Evolutionary conservation across 2,797 vertebrate genomes (phyloP).

Genomic region (Coccyzus lansbergi): DNA sequence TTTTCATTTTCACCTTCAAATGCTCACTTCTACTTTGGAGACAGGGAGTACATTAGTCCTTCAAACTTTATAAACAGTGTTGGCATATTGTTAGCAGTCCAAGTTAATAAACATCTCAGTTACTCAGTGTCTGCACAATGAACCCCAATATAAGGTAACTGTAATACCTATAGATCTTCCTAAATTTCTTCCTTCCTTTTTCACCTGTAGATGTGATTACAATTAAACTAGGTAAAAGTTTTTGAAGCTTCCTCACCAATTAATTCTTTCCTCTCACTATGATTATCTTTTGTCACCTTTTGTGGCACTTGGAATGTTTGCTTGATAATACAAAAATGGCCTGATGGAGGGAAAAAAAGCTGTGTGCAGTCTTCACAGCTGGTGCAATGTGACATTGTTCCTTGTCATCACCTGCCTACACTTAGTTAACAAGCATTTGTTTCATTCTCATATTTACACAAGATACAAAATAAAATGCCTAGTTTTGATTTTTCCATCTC

Average conservation of each 20-base stretch:
- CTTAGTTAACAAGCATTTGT: constrained; percentile 75
- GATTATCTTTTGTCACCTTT: constrained; percentile 73
- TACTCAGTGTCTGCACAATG: background rate
- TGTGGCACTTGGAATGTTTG: constrained; percentile 42
- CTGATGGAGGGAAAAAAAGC: background rate
- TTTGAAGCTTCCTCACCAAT: constrained; percentile 26
- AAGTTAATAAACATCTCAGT: constrained; percentile 44
- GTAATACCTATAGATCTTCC: background rate
- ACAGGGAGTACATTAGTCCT: background rate
- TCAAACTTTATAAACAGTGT: background rate
- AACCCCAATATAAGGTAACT: background rate
- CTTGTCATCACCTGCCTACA: constrained; percentile 68
- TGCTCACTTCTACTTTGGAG: background rate
- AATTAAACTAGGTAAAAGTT: constrained; percentile 3
- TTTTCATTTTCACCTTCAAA: background rate
- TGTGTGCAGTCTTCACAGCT: constrained; percentile 62
- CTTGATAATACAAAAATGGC: constrained; percentile 59
- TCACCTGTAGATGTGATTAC: constrained; percentile 22
- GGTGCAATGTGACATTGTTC: constrained; percentile 13
- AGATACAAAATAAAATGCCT: constrained; percentile 37
- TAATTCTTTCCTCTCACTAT: constrained; percentile 60
- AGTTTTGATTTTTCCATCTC: background rate
- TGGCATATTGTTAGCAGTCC: constrained; percentile 11
- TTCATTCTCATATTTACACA: constrained; percentile 65
- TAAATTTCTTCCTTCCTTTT: background rate